phyloP scores from a whole-genome alignment of 2,888 invertebrate species.

The Apodemia mormo region DNA sequence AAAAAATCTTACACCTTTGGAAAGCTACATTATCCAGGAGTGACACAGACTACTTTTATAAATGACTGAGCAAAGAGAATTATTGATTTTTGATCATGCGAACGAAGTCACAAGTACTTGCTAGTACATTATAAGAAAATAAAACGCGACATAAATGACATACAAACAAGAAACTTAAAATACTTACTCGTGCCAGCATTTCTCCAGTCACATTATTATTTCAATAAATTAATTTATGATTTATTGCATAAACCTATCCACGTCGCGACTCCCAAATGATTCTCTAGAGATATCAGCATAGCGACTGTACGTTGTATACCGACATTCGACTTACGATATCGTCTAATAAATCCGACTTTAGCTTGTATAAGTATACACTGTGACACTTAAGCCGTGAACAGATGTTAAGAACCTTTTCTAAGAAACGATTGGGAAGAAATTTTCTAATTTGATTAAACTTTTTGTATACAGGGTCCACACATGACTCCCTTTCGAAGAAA shows the following conservation, averaged over 20 bases:
- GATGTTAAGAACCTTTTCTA: neutral
- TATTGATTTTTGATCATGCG: too few species aligned
- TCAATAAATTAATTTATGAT: neutral
- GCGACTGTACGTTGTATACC: neutral
- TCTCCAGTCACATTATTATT: too few species aligned
- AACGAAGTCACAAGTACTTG: too few species aligned
- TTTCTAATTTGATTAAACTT: neutral
- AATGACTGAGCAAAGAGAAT: too few species aligned
- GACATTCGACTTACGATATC: conserved; percentile 2
- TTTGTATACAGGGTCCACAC: neutral
- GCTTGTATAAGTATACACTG: neutral
- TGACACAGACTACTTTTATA: too few species aligned
- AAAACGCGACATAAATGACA: too few species aligned
- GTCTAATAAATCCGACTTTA: conserved; percentile 5
- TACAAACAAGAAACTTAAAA: too few species aligned
- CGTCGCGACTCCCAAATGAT: conserved; percentile 8
- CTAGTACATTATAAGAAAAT: too few species aligned
- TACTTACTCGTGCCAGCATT: too few species aligned
- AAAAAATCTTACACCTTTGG: too few species aligned
- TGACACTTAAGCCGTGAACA: neutral
- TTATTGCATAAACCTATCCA: neutral
- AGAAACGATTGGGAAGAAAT: neutral
- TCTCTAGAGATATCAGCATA: neutral
- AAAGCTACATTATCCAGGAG: too few species aligned
- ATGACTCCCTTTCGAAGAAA: too few species aligned